Evolutionary conservation across 1,140 invertebrate genomes (phyloP), one percentile per base, ranked within the genome.

Genomic region (Papilio xuthus): DNA sequence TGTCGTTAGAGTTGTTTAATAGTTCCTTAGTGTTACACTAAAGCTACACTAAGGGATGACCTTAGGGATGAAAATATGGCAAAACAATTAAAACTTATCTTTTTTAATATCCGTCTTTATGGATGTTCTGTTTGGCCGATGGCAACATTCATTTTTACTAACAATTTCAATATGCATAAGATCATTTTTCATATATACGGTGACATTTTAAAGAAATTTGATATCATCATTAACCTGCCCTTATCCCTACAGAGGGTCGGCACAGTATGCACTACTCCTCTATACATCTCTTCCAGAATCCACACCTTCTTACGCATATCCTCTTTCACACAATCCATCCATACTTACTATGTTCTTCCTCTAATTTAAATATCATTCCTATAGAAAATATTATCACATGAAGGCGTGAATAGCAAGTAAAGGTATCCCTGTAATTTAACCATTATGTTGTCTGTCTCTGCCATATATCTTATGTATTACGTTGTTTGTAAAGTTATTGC

Each of bases 341-440:
- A n/a, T n/a, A n/a, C n/a, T n/a, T n/a, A n/a, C n/a, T n/a, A n/a
- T n/a, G n/a, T n/a, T n/a, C n/a, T n/a, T n/a, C n/a, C n/a, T n/a
- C n/a, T n/a, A n/a, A n/a, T n/a, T n/a, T n/a, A n/a, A n/a, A n/a
- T 60, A 28, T 60, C 3, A 20, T 60, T 13, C 10, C 1, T 67
- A 12, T 67, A 67, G 60, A 67, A 67, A 60, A 67, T 13, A 32
- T 63, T 26, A 63, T 67, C 41, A 23, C 13, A 72, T 70, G n/a
- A 71, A 71, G 69, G 69, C 41, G 69, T 20, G 69, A 71, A 70
- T 41, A 20, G 32, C 32, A n/a, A 20, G 69, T 71, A 71, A 71
- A 71, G 37, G 69, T 37, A 71, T 20, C 7, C 37, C 69, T 10
- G 71, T n/a, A 73, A 73, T 73, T 42, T 73, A 44, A 9, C 71